These are phyloP conservation scores for Semicossyphus pulcher DNA, from an alignment of 2,113 vertebrate species.

Conservation along the genomic window DNA sequence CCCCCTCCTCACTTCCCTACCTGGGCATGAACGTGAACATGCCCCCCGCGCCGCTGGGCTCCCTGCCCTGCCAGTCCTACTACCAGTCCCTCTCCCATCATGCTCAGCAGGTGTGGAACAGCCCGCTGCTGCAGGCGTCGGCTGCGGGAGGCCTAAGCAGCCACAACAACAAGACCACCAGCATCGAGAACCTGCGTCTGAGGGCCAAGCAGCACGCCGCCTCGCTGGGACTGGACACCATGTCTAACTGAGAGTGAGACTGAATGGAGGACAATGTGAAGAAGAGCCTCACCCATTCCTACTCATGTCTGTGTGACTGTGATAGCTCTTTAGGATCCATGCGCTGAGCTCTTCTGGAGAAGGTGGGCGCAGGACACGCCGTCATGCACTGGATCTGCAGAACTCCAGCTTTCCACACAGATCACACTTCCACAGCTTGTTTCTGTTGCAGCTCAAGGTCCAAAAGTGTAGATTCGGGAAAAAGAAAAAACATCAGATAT, in stretches of 20 bases:
- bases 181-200: slow-evolving; percentile 97
- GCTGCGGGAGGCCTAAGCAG: slow-evolving; percentile 82
- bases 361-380: slow-evolving; percentile 25
- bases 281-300: slow-evolving; percentile 17
- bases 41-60: slow-evolving; percentile 89
- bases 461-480: not conserved
- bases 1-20: slow-evolving; percentile 92
- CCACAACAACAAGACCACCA: slow-evolving; percentile 99
- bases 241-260: slow-evolving; percentile 89
- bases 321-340: slow-evolving; percentile 43
- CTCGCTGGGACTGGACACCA: slow-evolving; percentile 94
- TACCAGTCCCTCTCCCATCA: slow-evolving; percentile 97
- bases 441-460: slow-evolving; percentile 19
- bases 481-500: slow-evolving; percentile 1
- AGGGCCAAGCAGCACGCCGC: slow-evolving; percentile 97
- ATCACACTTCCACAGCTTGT: slow-evolving; percentile 22
- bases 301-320: slow-evolving; percentile 51
- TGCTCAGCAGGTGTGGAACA: slow-evolving; percentile 96
- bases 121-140: slow-evolving; percentile 92
- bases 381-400: slow-evolving; percentile 47
- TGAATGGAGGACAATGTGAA: slow-evolving; percentile 16
- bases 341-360: slow-evolving; percentile 2
- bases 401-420: slow-evolving; percentile 18
- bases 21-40: slow-evolving; percentile 97
- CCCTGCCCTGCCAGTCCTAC: slow-evolving; percentile 97